Evolutionary conservation across 2,888 invertebrate species (phyloP), one percentile per base, ranked within the genome.

Genomic region (Cybosia mesomella): DNA sequence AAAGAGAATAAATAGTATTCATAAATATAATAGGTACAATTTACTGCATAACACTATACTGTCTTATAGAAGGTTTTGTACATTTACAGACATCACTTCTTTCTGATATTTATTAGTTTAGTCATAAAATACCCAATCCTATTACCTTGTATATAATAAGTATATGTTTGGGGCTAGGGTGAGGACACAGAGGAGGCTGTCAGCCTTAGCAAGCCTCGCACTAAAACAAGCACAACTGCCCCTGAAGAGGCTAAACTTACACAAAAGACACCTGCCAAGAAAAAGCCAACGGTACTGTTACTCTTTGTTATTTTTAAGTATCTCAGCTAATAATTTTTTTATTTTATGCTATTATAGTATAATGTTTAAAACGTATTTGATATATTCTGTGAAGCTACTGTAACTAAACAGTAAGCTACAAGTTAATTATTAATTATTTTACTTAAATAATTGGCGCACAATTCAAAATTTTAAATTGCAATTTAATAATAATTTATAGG

Each of bases 101-200:
- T n/a, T n/a, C n/a, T n/a, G n/a, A n/a, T n/a, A n/a, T n/a, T n/a
- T n/a, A 68, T 65, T 70, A 49, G 11, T 64, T 72, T 61, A 9
- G 66, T 70, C 59, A 60, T 57, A 34, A 57, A 39, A 59, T 53
- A 68, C 55, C 63, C 61, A n/a, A 49, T 67, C 63, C 61, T 71
- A 69, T 64, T 75, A 71, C 74, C 59, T 71, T 79, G 70, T 84
- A 74, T 78, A 76, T 83, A 80, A 79, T 72, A 81, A 74, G 73
- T 75, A 79, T 83, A 70, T 86, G 86, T 87, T 84, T 78, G 82
- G 88, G 88, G 83, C 75, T 87, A 94, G 94, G 93, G 88, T 80
- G 94, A 94, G 87, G 94, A 94, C 83, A 91, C 91, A 89, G 91
- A 94, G 89, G 87, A 96, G 92, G 93, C 91, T 80, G 89, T 95